A percentile compares a stretch with the other conserved stretches of the same genome.
Conservation (phyloP, 2,113 vertebrate genomes). For the Peromyscus polionotus region DNA sequence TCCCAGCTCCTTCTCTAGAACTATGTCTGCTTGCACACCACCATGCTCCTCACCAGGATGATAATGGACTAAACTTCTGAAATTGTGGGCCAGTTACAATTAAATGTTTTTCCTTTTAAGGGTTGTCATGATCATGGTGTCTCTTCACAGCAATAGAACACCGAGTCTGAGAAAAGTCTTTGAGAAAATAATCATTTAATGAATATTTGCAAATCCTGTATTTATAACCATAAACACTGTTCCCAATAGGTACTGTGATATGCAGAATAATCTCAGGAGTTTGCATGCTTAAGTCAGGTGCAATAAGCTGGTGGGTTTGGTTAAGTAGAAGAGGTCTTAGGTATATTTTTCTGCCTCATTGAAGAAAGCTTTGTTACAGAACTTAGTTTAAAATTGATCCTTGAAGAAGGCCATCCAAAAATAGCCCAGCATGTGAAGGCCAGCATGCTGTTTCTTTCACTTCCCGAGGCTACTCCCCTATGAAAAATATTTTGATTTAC, state of each 20-base stretch:
- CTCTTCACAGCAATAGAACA: neutral
- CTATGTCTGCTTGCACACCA: neutral
- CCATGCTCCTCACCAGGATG: neutral
- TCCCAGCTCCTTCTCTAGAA: neutral
- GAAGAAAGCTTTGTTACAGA: constrained; percentile 60
- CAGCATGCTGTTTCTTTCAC: constrained; percentile 38
- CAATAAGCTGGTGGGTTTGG: neutral
- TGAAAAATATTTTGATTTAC: constrained; percentile 82
- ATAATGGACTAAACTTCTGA: neutral
- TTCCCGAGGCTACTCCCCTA: constrained; percentile 57
- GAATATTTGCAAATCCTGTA: neutral
- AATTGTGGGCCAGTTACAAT: neutral
- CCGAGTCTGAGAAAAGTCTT: neutral
- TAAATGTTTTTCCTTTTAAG: too few species aligned
- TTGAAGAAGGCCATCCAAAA: constrained; percentile 68
- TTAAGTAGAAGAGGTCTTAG: neutral
- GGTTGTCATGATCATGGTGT: neutral
- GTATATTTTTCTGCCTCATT: constrained; percentile 59
- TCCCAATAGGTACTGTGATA: neutral
- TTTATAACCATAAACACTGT: neutral
- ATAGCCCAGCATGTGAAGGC: constrained; percentile 52
- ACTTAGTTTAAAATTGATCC: constrained; percentile 61
- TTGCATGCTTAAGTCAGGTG: neutral
- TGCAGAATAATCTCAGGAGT: neutral
- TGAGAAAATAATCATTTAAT: neutral